phyloP scores from a whole-genome alignment of 2,888 invertebrate species.

The Hemithea aestivaria region DNA sequence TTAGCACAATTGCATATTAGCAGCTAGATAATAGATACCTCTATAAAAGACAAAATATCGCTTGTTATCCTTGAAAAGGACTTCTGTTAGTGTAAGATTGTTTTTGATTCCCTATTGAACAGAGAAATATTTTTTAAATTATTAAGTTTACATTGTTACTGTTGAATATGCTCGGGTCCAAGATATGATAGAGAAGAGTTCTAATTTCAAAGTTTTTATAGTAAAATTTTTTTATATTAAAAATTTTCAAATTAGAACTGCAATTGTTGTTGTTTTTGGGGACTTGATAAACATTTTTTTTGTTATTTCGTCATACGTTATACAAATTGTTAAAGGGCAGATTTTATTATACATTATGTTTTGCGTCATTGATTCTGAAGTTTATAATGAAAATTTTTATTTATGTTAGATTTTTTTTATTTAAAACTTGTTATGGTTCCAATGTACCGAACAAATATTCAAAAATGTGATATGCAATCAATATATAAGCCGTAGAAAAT shows the following conservation, averaged over 20 bases:
- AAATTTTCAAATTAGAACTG: conserved; percentile 33
- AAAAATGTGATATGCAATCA: conserved; percentile 52
- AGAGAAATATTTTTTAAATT: conserved; percentile 63
- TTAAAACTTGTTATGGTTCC: conserved; percentile 22
- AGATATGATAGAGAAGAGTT: conserved; percentile 49
- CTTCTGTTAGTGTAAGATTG: conserved; percentile 62
- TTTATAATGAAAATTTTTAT: background rate
- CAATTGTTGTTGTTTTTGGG: conserved; percentile 28
- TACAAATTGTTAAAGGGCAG: conserved; percentile 15
- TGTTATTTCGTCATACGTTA: conserved; percentile 13
- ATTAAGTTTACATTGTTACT: conserved; percentile 64
- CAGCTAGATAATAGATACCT: conserved; percentile 63
- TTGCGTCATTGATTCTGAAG: conserved; percentile 11
- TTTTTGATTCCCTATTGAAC: conserved; percentile 54
- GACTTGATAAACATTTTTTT: conserved; percentile 23
- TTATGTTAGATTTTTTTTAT: conserved; percentile 7
- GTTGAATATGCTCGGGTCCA: conserved; percentile 70
- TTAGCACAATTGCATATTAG: conserved; percentile 51
- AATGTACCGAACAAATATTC: conserved; percentile 34
- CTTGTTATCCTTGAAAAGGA: conserved; percentile 77
- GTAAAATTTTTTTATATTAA: no score
- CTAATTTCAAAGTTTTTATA: conserved; percentile 39
- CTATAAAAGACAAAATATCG: conserved; percentile 68
- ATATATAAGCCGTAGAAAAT: conserved; percentile 35
- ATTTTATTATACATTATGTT: conserved; percentile 18